These are phyloP conservation scores for Lindbergichthys nudifrons DNA, from an alignment of 2,797 vertebrate genomes.

Conservation along the genomic window DNA sequence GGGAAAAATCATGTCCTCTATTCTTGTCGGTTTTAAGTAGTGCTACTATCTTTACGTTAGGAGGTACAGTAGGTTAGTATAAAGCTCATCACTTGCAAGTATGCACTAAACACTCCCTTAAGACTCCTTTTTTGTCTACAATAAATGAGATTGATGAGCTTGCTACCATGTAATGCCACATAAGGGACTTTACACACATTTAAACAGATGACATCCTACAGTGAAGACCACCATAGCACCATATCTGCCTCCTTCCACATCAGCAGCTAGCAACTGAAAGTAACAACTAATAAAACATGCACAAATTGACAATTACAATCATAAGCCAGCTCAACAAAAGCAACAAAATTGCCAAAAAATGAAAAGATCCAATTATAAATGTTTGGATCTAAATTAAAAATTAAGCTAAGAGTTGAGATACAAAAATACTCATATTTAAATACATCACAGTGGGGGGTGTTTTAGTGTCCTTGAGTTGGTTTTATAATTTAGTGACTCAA, in stretches of 20 bases:
- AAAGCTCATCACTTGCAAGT: slow-evolving; percentile 18
- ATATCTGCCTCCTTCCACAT: background rate
- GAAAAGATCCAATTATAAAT: background rate
- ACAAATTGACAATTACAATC: background rate
- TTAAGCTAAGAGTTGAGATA: background rate
- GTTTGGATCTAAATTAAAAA: background rate
- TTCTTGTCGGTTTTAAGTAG: background rate
- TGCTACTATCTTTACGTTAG: slow-evolving; percentile 3
- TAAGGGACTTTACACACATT: slow-evolving; percentile 20
- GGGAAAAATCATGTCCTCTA: background rate
- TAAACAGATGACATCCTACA: slow-evolving; percentile 19
- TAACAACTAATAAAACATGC: background rate
- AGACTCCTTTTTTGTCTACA: slow-evolving; percentile 26
- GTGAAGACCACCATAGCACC: background rate
- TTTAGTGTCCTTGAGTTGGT: background rate
- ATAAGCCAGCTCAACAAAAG: background rate
- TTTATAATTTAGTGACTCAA: background rate
- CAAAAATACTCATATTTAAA: background rate
- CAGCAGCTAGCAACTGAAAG: background rate
- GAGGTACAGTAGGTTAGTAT: background rate
- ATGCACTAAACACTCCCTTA: slow-evolving; percentile 38
- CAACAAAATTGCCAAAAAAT: background rate
- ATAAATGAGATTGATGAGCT: slow-evolving; percentile 53
- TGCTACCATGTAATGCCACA: slow-evolving; percentile 13
- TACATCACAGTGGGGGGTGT: background rate